Evolutionary conservation across 2,797 vertebrate genomes (phyloP).

Genomic region (Rhincodon typus): DNA sequence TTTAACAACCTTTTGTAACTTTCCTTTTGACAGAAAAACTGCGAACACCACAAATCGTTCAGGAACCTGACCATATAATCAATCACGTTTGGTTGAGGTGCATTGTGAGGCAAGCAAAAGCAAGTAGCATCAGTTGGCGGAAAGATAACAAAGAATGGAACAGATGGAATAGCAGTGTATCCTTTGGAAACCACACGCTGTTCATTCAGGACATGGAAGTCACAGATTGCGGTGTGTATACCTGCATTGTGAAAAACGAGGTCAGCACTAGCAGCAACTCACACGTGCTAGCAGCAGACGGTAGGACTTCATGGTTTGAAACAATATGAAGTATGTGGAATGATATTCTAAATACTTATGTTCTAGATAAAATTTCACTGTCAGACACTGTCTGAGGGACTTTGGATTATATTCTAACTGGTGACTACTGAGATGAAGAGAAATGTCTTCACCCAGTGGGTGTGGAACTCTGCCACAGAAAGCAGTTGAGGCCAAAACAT

Average conservation of each 20-base stretch:
- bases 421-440: too few relatives aligned
- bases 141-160: not conserved
- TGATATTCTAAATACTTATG: too few relatives aligned
- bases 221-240: not conserved
- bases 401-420: too few relatives aligned
- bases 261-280: not conserved
- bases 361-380: too few relatives aligned
- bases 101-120: not conserved
- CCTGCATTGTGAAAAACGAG: not conserved
- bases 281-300: not conserved
- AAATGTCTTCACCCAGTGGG: too few relatives aligned
- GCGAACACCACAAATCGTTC: not conserved
- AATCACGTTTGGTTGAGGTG: not conserved
- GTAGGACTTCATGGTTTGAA: not conserved
- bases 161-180: too few relatives aligned
- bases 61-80: not conserved
- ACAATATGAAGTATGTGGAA: not conserved
- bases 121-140: not conserved
- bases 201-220: not conserved
- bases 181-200: not conserved
- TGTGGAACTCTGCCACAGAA: too few relatives aligned
- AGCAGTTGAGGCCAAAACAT: too few relatives aligned
- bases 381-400: too few relatives aligned
- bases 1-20: too few relatives aligned
- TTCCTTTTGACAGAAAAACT: not conserved